Evolutionary conservation across 2,888 invertebrate species (phyloP).

Genomic region (Periphyllus acericola): DNA sequence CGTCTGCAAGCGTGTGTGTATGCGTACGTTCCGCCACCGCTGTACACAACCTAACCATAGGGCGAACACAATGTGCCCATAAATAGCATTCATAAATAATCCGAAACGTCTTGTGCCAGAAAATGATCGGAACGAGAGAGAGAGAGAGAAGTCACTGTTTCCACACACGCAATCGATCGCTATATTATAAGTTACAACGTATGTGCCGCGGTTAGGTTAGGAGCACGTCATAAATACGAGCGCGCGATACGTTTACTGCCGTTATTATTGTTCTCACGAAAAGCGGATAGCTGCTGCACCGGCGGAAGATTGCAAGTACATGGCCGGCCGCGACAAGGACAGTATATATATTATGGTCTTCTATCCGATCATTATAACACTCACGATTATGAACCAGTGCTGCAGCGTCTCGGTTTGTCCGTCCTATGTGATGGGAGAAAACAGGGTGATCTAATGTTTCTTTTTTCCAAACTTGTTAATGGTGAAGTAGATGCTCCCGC

Average conservation of each 20-base stretch:
- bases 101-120: slow-evolving; percentile 31
- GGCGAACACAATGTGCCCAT: slow-evolving; percentile 44
- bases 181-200: slow-evolving; percentile 20
- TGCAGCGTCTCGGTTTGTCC: too few species aligned
- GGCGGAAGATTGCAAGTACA: background rate
- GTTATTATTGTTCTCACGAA: background rate
- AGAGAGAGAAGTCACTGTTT: slow-evolving; percentile 38
- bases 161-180: slow-evolving; percentile 49
- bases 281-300: background rate
- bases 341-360: too few species aligned
- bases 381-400: too few species aligned
- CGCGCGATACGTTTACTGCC: too few species aligned
- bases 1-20: background rate
- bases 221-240: background rate
- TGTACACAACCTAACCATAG: background rate
- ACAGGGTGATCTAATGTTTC: too few species aligned
- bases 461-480: too few species aligned
- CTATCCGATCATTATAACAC: too few species aligned
- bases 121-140: slow-evolving; percentile 18
- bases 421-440: too few species aligned
- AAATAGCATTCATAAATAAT: slow-evolving; percentile 55
- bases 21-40: background rate
- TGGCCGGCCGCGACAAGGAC: too few species aligned
- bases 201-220: too few species aligned
- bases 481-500: too few species aligned